These are phyloP conservation scores for Gallinago paraguaiae DNA, from an alignment of 2,113 vertebrate species.

Conservation along the genomic window DNA sequence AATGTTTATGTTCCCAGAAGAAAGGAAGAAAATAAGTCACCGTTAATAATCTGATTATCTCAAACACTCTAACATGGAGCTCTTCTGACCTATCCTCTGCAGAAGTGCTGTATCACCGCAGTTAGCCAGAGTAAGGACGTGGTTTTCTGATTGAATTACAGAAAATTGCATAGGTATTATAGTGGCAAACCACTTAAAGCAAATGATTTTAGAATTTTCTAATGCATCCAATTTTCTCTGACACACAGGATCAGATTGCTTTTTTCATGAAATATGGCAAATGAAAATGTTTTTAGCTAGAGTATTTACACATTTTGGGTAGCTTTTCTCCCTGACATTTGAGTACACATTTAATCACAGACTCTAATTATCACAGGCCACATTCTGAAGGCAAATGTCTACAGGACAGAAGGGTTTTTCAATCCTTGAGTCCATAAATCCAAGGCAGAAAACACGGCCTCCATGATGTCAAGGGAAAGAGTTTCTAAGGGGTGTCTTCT, in stretches of 20 bases:
- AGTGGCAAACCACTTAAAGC: background rate
- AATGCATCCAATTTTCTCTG: slow-evolving; percentile 7
- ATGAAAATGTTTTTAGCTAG: background rate
- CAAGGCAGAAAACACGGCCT: background rate
- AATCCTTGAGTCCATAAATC: background rate
- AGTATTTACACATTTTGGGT: background rate
- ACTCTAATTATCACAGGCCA: background rate
- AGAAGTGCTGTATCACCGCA: background rate
- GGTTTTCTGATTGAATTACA: slow-evolving; percentile 8
- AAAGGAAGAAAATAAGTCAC: background rate
- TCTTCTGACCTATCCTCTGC: background rate
- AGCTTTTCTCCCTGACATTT: background rate
- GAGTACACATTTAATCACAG: background rate
- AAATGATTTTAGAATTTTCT: background rate
- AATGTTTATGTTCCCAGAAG: background rate
- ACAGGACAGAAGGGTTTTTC: background rate
- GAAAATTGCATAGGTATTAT: background rate
- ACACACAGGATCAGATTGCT: background rate
- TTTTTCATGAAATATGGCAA: background rate
- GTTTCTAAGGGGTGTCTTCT: background rate
- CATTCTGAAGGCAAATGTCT: background rate
- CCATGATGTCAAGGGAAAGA: background rate
- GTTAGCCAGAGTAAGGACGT: background rate
- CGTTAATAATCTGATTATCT: slow-evolving; percentile 15
- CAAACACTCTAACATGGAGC: background rate